A percentile compares a stretch with the other conserved stretches of the same genome.
phyloP scores from a whole-genome alignment of 1,140 invertebrate species.

The Tetramorium simillimum region DNA sequence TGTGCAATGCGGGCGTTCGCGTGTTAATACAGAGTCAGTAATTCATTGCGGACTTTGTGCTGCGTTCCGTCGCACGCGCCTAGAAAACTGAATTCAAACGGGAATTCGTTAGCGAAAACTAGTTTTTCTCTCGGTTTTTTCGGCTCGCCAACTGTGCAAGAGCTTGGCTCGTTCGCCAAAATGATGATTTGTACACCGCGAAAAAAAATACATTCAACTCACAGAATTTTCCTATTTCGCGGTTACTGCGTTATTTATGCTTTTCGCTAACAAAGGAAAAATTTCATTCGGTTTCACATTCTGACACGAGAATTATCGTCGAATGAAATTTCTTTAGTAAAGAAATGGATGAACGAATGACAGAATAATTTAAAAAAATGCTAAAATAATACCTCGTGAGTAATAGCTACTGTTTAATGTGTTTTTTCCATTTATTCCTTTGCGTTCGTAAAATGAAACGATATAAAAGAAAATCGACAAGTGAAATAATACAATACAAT shows the following conservation, averaged over 20 bases:
- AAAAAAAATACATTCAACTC: neutral
- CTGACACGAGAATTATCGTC: neutral
- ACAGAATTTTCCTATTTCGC: neutral
- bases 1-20: neutral
- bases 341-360: neutral
- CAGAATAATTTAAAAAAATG: neutral
- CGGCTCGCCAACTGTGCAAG: neutral
- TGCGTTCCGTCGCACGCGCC: neutral
- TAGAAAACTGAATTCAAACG: slow-evolving; percentile 20
- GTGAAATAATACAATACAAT: neutral
- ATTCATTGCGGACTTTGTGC: slow-evolving; percentile 10
- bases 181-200: neutral
- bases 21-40: slow-evolving; percentile 17
- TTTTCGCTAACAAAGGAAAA: neutral
- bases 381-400: neutral
- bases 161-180: neutral
- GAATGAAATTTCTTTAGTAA: neutral
- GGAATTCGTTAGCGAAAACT: neutral
- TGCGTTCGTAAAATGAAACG: neutral
- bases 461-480: neutral
- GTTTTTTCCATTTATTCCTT: neutral
- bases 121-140: neutral
- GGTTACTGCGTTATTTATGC: neutral
- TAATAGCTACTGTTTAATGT: neutral
- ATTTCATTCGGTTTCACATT: neutral